These are phyloP conservation scores for Chrysolina oricalcia DNA, from an alignment of 2,888 invertebrate genomes.

Conservation along the genomic window DNA sequence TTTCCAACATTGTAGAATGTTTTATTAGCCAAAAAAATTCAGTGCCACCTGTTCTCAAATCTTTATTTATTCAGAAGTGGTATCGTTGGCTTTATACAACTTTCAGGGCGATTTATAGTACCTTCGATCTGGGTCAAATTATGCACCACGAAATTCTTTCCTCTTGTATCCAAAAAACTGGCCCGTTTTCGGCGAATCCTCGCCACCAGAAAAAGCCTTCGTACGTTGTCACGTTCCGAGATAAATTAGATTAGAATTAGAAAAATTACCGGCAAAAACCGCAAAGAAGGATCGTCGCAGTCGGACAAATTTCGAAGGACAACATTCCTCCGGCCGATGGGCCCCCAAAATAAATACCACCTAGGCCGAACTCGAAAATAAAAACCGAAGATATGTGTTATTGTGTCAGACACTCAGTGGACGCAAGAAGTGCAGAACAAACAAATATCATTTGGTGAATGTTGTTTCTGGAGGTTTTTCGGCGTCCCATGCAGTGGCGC, in stretches of 20 bases:
- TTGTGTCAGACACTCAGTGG: conserved; percentile 64
- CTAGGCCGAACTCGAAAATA: conserved; percentile 54
- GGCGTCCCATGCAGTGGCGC: conserved; percentile 38
- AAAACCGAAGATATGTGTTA: conserved; percentile 63
- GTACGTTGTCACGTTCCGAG: conserved; percentile 50
- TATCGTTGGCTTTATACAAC: background rate
- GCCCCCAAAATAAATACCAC: conserved; percentile 61
- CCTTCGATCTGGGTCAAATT: conserved; percentile 21
- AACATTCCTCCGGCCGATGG: conserved; percentile 60
- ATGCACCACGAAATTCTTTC: conserved; percentile 3
- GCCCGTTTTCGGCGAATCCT: conserved; percentile 16
- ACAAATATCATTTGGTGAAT: conserved; percentile 63
- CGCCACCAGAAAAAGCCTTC: conserved; percentile 31
- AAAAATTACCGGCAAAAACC: conserved; percentile 54
- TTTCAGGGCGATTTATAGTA: background rate
- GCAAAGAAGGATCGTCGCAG: conserved; percentile 52
- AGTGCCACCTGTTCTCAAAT: no score
- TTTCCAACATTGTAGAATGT: no score
- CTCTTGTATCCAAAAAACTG: conserved; percentile 9
- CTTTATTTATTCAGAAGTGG: no score
- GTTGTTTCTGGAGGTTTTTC: conserved; percentile 51
- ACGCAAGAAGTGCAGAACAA: conserved; percentile 64
- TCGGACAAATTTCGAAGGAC: conserved; percentile 64
- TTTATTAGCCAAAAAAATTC: no score
- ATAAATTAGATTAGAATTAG: conserved; percentile 57